Evolutionary conservation across 2,888 invertebrate genomes (phyloP), one percentile per base, ranked within the genome.

Genomic region (Cerastis rubricosa): DNA sequence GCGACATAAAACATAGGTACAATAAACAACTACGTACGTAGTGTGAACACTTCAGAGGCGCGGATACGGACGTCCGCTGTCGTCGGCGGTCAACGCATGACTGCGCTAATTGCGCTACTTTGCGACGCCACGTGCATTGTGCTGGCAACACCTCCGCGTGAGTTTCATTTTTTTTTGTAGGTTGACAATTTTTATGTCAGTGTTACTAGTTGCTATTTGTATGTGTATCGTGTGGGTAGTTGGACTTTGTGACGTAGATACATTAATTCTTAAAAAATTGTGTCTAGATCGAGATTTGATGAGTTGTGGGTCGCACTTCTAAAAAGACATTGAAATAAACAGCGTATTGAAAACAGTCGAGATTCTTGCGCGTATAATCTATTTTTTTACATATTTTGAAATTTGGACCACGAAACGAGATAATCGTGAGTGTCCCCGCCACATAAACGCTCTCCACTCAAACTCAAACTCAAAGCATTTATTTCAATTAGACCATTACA

Each of bases 81-180:
- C 72, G 80, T 47, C 80, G 77, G 84, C 84, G 88, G 87, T 78
- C 88, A 83, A 82, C 89, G 89, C 89, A 85, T 87, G 89, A 87
- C 85, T 89, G 90, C 87, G 45, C 87, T 93, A 91, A 93, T 92
- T 91, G 90, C 88, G 82, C 92, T 86, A 93, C 90, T 92, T 89
- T 90, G 72, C 82, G 76, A 80, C 72, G 70, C 67, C 47, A 75
- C 83, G 87, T 86, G 73, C 76, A 66, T 75, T 81, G 68, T 72
- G 65, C 66, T 81, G 67, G 87, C 82, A 78, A 76, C 81, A 82
- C 69, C 84, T 83, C 70, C 8, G 9, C 51, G 71, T 71, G 64
- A 70, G 68, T 78, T 61, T 65, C 17, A 19, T 57, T 49, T 77
- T 68, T 71, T 74, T 75, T 72, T 78, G 61, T 70, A 45, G 45